Evolutionary conservation across 1,140 invertebrate species (phyloP).

Genomic region (Scaptomyza pallida): DNA sequence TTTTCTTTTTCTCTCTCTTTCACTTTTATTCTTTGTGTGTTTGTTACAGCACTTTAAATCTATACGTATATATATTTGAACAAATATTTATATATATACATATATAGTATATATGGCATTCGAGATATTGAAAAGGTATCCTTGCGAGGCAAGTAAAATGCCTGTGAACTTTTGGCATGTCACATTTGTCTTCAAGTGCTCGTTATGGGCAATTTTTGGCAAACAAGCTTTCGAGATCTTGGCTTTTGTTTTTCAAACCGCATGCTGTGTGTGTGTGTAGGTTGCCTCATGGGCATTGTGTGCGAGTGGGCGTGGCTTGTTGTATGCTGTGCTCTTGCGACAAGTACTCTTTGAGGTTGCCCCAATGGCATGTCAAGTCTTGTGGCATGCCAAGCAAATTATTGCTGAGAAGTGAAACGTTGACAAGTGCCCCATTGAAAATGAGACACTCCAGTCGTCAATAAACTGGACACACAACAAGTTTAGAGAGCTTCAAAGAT

Average conservation of each 20-base stretch:
- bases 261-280: constrained; percentile 33
- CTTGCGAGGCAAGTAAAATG: constrained; percentile 35
- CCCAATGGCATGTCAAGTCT: constrained; percentile 53
- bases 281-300: constrained; percentile 4
- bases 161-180: constrained; percentile 56
- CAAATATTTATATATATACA: constrained; percentile 47
- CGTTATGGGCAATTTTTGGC: constrained; percentile 76
- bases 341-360: constrained; percentile 61
- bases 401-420: constrained; percentile 60
- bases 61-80: constrained; percentile 36
- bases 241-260: constrained; percentile 65
- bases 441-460: constrained; percentile 42
- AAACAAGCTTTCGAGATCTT: constrained; percentile 51
- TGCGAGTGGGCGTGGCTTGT: constrained; percentile 22
- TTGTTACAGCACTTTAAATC: constrained; percentile 57
- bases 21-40: constrained; percentile 2
- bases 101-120: constrained; percentile 23
- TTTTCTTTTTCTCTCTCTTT: constrained; percentile 1
- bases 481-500: constrained; percentile 15
- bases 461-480: constrained; percentile 30
- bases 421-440: constrained; percentile 62
- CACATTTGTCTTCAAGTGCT: constrained; percentile 75
- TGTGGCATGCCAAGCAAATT: constrained; percentile 51
- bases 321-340: constrained; percentile 35
- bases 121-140: constrained; percentile 58